These are phyloP conservation scores for Blastobasis adustella DNA, from an alignment of 2,888 invertebrate species.

Conservation along the genomic window DNA sequence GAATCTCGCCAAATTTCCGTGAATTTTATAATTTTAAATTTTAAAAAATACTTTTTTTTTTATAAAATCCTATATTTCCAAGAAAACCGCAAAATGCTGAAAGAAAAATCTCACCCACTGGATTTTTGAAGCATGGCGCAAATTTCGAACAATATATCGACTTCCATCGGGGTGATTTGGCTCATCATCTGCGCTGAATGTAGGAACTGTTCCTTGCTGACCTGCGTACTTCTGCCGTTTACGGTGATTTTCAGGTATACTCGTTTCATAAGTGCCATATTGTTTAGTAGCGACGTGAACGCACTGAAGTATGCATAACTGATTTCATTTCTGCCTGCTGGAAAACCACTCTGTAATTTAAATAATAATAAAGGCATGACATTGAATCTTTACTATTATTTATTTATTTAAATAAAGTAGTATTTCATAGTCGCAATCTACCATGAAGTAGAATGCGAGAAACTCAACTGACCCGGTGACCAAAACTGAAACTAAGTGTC, in stretches of 20 bases:
- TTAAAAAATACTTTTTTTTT: no score
- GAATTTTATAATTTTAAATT: no score
- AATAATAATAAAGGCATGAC: no score
- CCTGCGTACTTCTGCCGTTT: conserved; percentile 85
- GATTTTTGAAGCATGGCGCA: conserved; percentile 92
- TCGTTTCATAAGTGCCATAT: conserved; percentile 98
- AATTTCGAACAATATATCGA: conserved; percentile 95
- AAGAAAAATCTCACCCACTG: conserved; percentile 77
- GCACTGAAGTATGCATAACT: conserved; percentile 99
- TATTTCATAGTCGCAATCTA: no score
- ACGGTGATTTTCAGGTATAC: conserved; percentile 93
- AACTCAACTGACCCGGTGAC: no score
- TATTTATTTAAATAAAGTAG: no score
- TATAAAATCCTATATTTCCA: no score
- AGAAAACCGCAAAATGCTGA: no score
- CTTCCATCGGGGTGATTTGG: conserved; percentile 96
- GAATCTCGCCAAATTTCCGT: no score
- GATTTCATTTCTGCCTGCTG: conserved; percentile 86
- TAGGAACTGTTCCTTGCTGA: conserved; percentile 98
- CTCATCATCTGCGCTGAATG: conserved; percentile 99
- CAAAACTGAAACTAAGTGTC: no score
- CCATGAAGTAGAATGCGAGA: no score
- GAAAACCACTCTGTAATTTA: conserved; percentile 55
- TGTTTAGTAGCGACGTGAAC: conserved; percentile 96
- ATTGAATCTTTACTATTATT: no score